Base-by-base conservation (phyloP, 2,888 invertebrate species). In the Agrotis puta region DNA sequence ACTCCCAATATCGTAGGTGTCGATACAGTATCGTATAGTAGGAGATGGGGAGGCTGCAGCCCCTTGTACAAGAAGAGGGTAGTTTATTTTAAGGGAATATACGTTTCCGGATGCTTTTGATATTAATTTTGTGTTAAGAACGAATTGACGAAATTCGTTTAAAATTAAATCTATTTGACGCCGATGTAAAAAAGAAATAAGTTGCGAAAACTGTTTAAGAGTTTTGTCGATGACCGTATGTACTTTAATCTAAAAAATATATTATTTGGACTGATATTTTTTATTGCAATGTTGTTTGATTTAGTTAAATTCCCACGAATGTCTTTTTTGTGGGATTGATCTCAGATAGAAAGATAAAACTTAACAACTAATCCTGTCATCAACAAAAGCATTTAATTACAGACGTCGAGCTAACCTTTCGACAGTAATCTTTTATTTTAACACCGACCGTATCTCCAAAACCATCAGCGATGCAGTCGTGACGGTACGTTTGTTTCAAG, bases 1-100 rank as follows among this genome's bases (percentile, higher is more conserved):
- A 66, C 83, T 70, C 54, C 71, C 68, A 74, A 75, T 70, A 70
- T 61, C 22, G 70, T 68, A 78, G 83, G 82, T 79, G 71, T 71
- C 62, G 81, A 72, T 81, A 72, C 72, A 16, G 39, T 70, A 72
- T 53, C 66, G 43, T 53, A 45, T 11, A 53, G 70, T 20, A 53
- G 53, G 47, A 39, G 47, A 39, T 54, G 54, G 58, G 56, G n/a
- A 48, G 53, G 18, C 59, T 66, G 33, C 18, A 56, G 24, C 48
- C 54, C 14, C 48, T 59, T 20, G n/a, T n/a, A 22, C 6, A 39
- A 11, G 27, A 20, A 45, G 54, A 50, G 24, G 61, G n/a, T 27
- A 62, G 54, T 22, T 51, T 45, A n/a, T 64, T 48, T 1, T n/a
- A 58, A 45, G 20, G 13, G 16, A 48, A 43, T 20, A 20, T 20